Evolutionary conservation across 2,797 vertebrate genomes (phyloP).

Genomic region (Adelosebastes latens): DNA sequence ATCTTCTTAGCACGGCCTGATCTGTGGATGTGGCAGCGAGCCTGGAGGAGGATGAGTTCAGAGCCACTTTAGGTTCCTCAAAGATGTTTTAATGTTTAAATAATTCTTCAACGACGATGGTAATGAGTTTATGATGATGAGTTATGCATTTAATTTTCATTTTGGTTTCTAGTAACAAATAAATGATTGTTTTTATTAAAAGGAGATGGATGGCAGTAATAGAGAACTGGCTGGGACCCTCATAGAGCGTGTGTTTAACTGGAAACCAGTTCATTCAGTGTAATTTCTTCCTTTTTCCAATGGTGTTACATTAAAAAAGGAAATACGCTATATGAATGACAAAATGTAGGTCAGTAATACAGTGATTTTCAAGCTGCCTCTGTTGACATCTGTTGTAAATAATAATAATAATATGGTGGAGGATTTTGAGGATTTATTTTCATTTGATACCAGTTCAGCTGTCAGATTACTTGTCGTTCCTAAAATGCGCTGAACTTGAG

Average conservation of each 20-base stretch:
- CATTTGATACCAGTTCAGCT: constrained; percentile 13
- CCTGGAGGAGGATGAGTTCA: constrained; percentile 57
- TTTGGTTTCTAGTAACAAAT: neutral
- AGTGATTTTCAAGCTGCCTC: neutral
- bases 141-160: neutral
- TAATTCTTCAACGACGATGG: neutral
- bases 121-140: neutral
- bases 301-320: neutral
- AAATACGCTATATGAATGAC: neutral
- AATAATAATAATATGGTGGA: neutral
- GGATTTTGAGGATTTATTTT: constrained; percentile 34
- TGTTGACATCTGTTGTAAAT: constrained; percentile 11
- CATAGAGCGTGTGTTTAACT: neutral
- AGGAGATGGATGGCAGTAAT: neutral
- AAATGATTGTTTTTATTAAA: neutral
- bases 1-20: constrained; percentile 76
- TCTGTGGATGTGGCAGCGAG: constrained; percentile 72
- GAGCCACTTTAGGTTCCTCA: constrained; percentile 20
- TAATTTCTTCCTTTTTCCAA: neutral
- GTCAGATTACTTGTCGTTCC: constrained; percentile 47
- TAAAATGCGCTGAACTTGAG: constrained; percentile 53
- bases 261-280: neutral
- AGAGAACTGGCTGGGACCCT: neutral
- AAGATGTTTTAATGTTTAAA: neutral
- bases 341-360: constrained; percentile 2